Percentiles rank a stretch among this genome's conserved stretches.
Evolutionary conservation across 2,113 vertebrate species (phyloP).

Genomic region (Sorex araneus): DNA sequence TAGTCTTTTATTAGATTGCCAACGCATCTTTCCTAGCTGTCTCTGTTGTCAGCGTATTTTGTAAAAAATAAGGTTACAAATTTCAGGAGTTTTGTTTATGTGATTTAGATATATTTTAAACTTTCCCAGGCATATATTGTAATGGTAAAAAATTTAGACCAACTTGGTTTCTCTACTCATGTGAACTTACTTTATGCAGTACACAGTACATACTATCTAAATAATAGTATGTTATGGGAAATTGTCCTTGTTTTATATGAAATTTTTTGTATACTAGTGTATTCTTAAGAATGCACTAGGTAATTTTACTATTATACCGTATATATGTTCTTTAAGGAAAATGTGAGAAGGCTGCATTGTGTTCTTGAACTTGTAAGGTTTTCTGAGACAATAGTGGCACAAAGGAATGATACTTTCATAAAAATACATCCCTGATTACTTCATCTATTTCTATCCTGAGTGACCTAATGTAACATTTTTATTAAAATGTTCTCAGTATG

Average conservation of each 20-base stretch:
- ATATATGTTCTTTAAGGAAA: conserved; percentile 69
- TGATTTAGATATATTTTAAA: conserved; percentile 31
- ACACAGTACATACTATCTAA: background rate
- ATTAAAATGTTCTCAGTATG: conserved; percentile 45
- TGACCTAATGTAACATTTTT: conserved; percentile 14
- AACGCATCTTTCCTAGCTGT: conserved; percentile 35
- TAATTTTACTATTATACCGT: conserved; percentile 62
- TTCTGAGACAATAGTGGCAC: conserved; percentile 1
- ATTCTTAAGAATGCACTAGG: conserved; percentile 55
- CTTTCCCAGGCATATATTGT: background rate
- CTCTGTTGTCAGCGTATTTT: conserved; percentile 50
- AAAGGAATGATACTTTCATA: conserved; percentile 35
- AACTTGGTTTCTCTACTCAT: conserved; percentile 41
- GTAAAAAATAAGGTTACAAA: background rate
- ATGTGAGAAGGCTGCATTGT: background rate
- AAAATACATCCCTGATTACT: conserved; percentile 54
- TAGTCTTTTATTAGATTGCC: conserved; percentile 17
- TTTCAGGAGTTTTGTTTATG: background rate
- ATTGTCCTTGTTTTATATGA: conserved; percentile 16
- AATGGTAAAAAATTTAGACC: conserved; percentile 48
- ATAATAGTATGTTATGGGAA: conserved; percentile 10
- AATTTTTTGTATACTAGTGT: conserved; percentile 36
- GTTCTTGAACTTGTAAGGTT: conserved; percentile 38
- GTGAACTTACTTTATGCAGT: conserved; percentile 56
- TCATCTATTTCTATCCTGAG: conserved; percentile 18